phyloP scores from a whole-genome alignment of 2,797 vertebrate genomes.

The Petrocephalus schoutedeni region DNA sequence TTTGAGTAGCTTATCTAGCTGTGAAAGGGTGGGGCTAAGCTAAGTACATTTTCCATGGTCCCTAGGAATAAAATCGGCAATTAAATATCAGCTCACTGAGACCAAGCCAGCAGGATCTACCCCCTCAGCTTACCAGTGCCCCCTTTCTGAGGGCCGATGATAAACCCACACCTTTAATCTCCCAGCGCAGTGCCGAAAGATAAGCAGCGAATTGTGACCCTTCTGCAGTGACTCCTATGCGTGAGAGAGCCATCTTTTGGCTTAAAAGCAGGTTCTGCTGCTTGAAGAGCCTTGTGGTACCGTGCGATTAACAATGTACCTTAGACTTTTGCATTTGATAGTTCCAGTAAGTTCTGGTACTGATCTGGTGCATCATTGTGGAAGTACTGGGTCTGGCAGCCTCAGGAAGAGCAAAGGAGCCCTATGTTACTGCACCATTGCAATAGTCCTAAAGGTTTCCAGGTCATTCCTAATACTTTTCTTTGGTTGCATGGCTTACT shows the following conservation, averaged over 20 bases:
- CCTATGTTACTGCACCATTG: background rate
- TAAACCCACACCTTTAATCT: constrained; percentile 59
- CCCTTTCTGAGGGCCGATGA: constrained; percentile 55
- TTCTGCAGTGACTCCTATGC: background rate
- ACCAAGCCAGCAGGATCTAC: constrained; percentile 34
- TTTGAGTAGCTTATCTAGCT: background rate
- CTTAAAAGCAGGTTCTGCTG: background rate
- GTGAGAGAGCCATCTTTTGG: constrained; percentile 18
- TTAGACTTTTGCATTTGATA: background rate
- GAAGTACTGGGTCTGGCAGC: background rate
- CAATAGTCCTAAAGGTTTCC: background rate
- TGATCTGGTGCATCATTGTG: background rate
- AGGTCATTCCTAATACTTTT: background rate
- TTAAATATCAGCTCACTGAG: constrained; percentile 53
- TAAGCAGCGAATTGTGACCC: constrained; percentile 21
- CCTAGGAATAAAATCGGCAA: constrained; percentile 50
- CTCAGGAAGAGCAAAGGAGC: background rate
- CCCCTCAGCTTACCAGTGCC: constrained; percentile 14
- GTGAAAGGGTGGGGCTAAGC: constrained; percentile 32
- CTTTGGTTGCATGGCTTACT: background rate
- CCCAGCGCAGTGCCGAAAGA: background rate
- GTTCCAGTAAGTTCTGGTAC: background rate
- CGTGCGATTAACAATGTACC: background rate
- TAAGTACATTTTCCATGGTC: constrained; percentile 60
- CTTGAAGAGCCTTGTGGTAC: background rate